Evolutionary conservation across 2,797 vertebrate genomes (phyloP).

Genomic region (Arremon brunneinucha): DNA sequence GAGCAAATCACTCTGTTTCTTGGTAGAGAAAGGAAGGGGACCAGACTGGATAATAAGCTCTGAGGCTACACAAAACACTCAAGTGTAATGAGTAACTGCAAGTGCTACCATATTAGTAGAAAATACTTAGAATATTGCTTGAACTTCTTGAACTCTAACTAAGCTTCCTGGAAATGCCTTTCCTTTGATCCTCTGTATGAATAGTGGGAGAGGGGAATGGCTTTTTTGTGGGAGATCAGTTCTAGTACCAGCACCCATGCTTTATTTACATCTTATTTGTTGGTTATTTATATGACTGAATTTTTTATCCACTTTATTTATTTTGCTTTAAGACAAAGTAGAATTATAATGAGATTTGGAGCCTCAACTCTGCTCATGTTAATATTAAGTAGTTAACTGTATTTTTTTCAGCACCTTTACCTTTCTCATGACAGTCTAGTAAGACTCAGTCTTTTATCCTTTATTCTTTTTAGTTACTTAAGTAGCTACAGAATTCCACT

Average conservation of each 20-base stretch:
- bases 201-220: neutral
- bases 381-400: neutral
- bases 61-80: neutral
- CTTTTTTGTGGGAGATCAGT: neutral
- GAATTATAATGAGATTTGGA: neutral
- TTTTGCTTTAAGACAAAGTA: neutral
- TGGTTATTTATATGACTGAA: neutral
- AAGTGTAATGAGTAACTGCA: neutral
- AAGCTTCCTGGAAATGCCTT: neutral
- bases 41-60: neutral
- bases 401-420: neutral
- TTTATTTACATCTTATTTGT: neutral
- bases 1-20: neutral
- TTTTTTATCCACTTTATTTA: neutral
- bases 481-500: neutral
- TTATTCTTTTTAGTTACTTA: neutral
- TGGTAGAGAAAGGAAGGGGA: neutral
- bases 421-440: neutral
- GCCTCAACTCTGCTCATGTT: rapidly evolving
- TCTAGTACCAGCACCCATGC: rapidly evolving
- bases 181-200: neutral
- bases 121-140: neutral
- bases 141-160: neutral
- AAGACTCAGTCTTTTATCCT: neutral
- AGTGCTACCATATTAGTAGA: neutral